Percentiles rank a stretch among this genome's conserved stretches.
Evolutionary conservation across 92 coral and sea anemone genomes (phyloP).

Genomic region (Pocillopora grandis): DNA sequence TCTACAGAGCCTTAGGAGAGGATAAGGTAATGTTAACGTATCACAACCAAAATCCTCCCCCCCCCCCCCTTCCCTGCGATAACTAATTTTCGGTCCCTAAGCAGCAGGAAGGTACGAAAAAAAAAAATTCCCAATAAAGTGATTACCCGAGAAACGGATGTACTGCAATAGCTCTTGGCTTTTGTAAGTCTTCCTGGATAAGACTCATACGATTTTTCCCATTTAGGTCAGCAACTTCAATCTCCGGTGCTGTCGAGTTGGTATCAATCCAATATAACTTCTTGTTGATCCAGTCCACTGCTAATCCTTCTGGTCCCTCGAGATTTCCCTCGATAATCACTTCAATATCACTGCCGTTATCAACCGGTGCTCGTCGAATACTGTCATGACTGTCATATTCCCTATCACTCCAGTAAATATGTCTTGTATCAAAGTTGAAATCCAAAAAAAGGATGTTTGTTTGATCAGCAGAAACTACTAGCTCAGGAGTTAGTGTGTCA

Average conservation of each 20-base stretch:
- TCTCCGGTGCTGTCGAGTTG: constrained; percentile 27
- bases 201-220: constrained; percentile 65
- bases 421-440: constrained; percentile 54
- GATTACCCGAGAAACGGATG: constrained; percentile 79
- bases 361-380: constrained; percentile 62
- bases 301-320: constrained; percentile 71
- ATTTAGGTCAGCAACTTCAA: constrained; percentile 81
- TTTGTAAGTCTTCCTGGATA: constrained; percentile 46
- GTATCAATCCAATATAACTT: constrained; percentile 91
- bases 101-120: background rate
- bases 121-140: background rate
- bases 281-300: constrained; percentile 84
- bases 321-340: constrained; percentile 36
- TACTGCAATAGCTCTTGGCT: constrained; percentile 80
- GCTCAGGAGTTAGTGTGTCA: constrained; percentile 54
- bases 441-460: constrained; percentile 74
- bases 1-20: background rate
- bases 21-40: no score
- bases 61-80: no score
- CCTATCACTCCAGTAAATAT: constrained; percentile 78
- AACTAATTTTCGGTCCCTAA: background rate
- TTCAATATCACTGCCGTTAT: constrained; percentile 45
- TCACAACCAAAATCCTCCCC: no score
- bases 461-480: constrained; percentile 52
- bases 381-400: constrained; percentile 44